Base-by-base conservation (phyloP, 2,797 vertebrate genomes). In the Bothrops alternatus region DNA sequence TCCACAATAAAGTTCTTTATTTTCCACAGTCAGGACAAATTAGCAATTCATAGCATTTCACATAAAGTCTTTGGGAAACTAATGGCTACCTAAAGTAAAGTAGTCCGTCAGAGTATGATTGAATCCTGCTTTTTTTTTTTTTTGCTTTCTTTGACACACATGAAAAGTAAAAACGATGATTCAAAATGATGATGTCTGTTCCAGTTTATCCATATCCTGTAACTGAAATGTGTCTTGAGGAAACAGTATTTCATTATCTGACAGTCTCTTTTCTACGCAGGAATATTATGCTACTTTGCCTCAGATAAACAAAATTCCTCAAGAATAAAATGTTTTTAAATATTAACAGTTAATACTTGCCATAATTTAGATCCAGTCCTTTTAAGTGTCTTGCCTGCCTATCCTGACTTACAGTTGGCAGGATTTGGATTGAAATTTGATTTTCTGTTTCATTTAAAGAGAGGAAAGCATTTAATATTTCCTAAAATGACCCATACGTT, bases 1-100 rank as follows among this genome's bases (percentile, higher is more conserved):
- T 57, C 3, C 47, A 20, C 56, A 82, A 0, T 0, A 69, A 0
- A 1, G 28, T 60, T 26, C 12, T 53, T 11, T 42, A 28, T 18
- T 63, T 86, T n/a, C 47, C 11, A 11, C 32, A 50, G 60, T 50
- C 18, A 63, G 2, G n/a, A 63, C 85, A 18, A 23, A 61, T 82
- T 90, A 10, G 26, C 18, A 20, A 58, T 50, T 55, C 4, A n/a
- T 69, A 89, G 53, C 47, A 26, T 90, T 86, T 86, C 16, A 57
- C 50, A 37, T n/a, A 13, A 37, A 73, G 28, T 88, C 32, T 57
- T 91, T 73, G 53, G 63, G 50, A 12, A 37, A 86, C 88, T 55
- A 78, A 78, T 73, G 32, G 3, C 32, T 73, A 18, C 69, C 16
- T 73, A 18, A 18, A 73, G 69, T 73, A 73, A 37, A n/a, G n/a